Conservation (phyloP, 2,113 vertebrate species). For the Gambusia affinis region DNA sequence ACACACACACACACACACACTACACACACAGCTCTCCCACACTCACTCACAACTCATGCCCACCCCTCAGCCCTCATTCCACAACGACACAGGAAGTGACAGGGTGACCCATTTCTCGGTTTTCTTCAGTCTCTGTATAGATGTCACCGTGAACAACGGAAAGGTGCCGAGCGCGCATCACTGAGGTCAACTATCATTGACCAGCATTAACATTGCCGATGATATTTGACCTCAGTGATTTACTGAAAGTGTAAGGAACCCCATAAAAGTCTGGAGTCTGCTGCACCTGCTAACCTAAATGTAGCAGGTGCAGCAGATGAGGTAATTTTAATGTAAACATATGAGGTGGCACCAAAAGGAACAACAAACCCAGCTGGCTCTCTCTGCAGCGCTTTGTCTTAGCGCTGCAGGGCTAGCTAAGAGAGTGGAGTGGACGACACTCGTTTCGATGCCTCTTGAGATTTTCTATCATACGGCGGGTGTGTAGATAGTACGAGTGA, state of each 20-base stretch:
- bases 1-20: constrained; percentile 35
- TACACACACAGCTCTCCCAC: constrained; percentile 9
- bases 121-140: constrained; percentile 45
- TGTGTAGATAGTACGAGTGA: not conserved
- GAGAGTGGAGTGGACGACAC: not conserved
- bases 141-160: constrained; percentile 42
- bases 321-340: not conserved
- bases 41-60: constrained; percentile 20
- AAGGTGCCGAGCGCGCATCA: constrained; percentile 15
- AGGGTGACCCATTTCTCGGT: constrained; percentile 72
- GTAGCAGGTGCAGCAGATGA: too few relatives aligned
- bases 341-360: not conserved
- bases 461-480: not conserved
- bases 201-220: too few relatives aligned
- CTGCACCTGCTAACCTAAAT: not conserved
- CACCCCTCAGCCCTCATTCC: constrained; percentile 33
- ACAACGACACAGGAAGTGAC: constrained; percentile 68
- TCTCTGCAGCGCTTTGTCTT: not conserved
- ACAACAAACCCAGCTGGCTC: constrained; percentile 31
- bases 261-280: not conserved
- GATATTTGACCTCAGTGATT: constrained; percentile 10
- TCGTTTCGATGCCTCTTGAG: not conserved
- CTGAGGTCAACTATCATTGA: too few relatives aligned
- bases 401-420: too few relatives aligned
- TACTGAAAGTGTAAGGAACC: not conserved